Conservation (phyloP, 2,888 invertebrate species). For the Calameuta filiformis region DNA sequence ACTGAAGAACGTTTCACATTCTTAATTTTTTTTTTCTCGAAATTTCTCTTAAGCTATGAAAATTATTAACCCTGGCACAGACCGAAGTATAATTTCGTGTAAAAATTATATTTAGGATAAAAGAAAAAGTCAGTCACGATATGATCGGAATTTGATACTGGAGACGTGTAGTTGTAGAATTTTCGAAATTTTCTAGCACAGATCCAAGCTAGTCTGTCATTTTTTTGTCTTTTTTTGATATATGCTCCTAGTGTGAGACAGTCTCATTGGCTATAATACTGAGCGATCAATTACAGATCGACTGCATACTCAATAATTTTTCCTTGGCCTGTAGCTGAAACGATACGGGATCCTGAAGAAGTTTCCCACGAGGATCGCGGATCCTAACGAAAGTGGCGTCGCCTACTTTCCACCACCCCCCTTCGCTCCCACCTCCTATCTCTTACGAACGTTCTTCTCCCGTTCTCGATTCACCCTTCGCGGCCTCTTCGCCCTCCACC, state of each 20-base stretch:
- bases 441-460: not conserved
- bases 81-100: too few species aligned
- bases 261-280: not conserved
- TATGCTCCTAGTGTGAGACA: too few species aligned
- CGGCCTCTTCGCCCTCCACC: slow-evolving; percentile 14
- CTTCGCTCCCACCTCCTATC: not conserved
- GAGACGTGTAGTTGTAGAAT: too few species aligned
- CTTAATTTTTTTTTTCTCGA: too few species aligned
- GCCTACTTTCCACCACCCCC: slow-evolving; percentile 18
- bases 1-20: not conserved
- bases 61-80: too few species aligned
- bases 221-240: too few species aligned
- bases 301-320: not conserved
- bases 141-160: too few species aligned
- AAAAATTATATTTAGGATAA: too few species aligned
- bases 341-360: not conserved
- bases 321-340: not conserved
- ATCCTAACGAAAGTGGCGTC: slow-evolving; percentile 22
- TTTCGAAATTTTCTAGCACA: not conserved
- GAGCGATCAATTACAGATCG: not conserved
- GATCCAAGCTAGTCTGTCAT: not conserved
- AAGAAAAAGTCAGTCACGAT: too few species aligned
- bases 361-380: slow-evolving; percentile 25
- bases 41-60: too few species aligned
- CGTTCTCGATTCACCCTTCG: slow-evolving; percentile 5